Conservation (phyloP, 1,140 invertebrate genomes). For the Drosophila mauritiana region DNA sequence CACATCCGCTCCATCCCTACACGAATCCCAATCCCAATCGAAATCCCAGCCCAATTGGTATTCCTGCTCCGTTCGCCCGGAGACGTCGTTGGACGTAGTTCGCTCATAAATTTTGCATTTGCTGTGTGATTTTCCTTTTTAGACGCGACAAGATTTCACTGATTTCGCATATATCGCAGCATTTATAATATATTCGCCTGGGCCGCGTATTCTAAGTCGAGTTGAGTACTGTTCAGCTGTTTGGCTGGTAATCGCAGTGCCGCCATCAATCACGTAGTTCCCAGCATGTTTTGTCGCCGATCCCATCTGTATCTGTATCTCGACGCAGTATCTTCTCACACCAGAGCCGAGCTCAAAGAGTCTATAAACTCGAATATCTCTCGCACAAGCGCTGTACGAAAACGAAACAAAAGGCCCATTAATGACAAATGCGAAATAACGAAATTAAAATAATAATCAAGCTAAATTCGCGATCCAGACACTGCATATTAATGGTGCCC, state of each 20-base stretch:
- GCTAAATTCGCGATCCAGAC: constrained; percentile 38
- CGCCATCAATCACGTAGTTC: constrained; percentile 78
- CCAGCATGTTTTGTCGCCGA: constrained; percentile 67
- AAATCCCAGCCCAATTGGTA: constrained; percentile 63
- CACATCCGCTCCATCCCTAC: constrained; percentile 55
- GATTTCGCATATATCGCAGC: constrained; percentile 29
- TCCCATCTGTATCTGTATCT: constrained; percentile 76
- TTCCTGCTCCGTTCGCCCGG: constrained; percentile 66
- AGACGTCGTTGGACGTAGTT: constrained; percentile 72
- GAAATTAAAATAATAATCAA: constrained; percentile 29
- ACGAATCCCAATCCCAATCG: constrained; percentile 24
- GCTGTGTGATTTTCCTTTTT: constrained; percentile 71
- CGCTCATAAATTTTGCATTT: constrained; percentile 75
- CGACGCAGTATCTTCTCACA: constrained; percentile 67
- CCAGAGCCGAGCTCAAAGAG: constrained; percentile 1
- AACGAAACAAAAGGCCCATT: constrained; percentile 68
- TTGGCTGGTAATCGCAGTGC: constrained; percentile 52
- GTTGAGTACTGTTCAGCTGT: constrained; percentile 34
- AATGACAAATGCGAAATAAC: constrained; percentile 51
- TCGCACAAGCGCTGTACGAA: constrained; percentile 23
- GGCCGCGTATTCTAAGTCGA: constrained; percentile 12
- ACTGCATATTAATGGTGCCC: constrained; percentile 59
- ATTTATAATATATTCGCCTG: constrained; percentile 26
- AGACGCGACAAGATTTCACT: constrained; percentile 50
- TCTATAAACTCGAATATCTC: constrained; percentile 53